Evolutionary conservation across 1,140 invertebrate genomes (phyloP).

Genomic region (Cryptotermes secundus): DNA sequence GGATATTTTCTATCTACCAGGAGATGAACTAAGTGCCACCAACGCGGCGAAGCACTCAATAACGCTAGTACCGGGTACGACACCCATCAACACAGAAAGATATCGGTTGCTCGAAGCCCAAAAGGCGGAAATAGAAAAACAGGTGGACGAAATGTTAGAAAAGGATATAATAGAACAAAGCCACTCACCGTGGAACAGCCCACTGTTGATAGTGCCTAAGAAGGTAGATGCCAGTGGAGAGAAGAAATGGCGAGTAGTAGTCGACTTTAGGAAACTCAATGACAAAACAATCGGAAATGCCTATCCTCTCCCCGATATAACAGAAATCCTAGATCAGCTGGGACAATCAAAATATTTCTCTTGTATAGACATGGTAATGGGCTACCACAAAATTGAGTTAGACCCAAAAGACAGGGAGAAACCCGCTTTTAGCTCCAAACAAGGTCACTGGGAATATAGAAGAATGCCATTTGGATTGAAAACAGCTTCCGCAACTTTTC

Average conservation of each 20-base stretch:
- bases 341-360: conserved; percentile 43
- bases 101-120: conserved; percentile 21
- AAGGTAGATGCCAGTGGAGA: conserved; percentile 33
- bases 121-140: conserved; percentile 27
- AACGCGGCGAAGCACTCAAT: no score
- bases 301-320: conserved; percentile 52
- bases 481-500: conserved; percentile 39
- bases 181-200: conserved; percentile 38
- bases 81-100: background rate
- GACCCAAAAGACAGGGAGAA: conserved; percentile 39
- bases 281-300: conserved; percentile 39
- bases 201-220: conserved; percentile 39
- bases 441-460: conserved; percentile 39
- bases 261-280: conserved; percentile 42
- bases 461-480: conserved; percentile 40
- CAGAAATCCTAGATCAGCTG: conserved; percentile 42
- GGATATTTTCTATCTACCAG: conserved; percentile 32
- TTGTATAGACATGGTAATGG: conserved; percentile 47
- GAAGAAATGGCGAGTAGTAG: conserved; percentile 28
- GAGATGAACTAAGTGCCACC: conserved; percentile 28
- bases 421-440: conserved; percentile 43
- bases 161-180: conserved; percentile 38
- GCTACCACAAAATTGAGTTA: conserved; percentile 51
- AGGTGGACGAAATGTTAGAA: conserved; percentile 32
- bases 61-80: background rate